Conservation (phyloP, 2,888 invertebrate species). For the Spilarctia lutea region DNA sequence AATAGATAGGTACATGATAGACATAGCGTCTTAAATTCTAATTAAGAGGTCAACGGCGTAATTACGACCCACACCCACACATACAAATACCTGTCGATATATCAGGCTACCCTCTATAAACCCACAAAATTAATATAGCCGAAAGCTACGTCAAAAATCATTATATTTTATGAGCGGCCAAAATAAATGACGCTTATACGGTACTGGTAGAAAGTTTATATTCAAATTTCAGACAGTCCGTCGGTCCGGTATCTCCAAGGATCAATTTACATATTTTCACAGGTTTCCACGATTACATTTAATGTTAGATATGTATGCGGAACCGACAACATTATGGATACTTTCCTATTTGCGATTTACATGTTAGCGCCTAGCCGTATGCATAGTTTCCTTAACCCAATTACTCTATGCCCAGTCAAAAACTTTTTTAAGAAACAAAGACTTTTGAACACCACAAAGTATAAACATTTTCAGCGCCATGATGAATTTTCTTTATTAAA, state of each 20-base stretch:
- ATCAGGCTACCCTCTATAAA: slow-evolving; percentile 67
- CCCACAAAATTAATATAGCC: slow-evolving; percentile 80
- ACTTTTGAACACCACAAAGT: slow-evolving; percentile 7
- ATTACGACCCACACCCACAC: slow-evolving; percentile 49
- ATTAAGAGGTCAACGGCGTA: slow-evolving; percentile 61
- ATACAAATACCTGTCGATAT: slow-evolving; percentile 72
- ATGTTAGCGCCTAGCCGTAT: slow-evolving; percentile 36
- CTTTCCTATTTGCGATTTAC: slow-evolving; percentile 47
- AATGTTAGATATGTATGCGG: slow-evolving; percentile 69
- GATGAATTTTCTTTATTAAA: slow-evolving; percentile 65
- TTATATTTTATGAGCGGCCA: slow-evolving; percentile 84
- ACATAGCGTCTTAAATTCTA: slow-evolving; percentile 50
- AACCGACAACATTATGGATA: slow-evolving; percentile 54
- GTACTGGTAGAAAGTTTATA: slow-evolving; percentile 81
- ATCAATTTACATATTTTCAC: slow-evolving; percentile 86
- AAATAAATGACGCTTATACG: slow-evolving; percentile 85
- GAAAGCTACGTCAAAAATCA: slow-evolving; percentile 84
- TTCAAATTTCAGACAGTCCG: slow-evolving; percentile 84
- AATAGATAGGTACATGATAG: slow-evolving; percentile 29
- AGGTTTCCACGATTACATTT: slow-evolving; percentile 81
- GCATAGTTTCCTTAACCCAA: slow-evolving; percentile 39
- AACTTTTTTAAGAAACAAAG: background rate
- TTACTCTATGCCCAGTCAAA: background rate
- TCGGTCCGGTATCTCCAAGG: slow-evolving; percentile 84
- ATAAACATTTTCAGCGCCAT: slow-evolving; percentile 50